phyloP scores from a whole-genome alignment of 2,113 vertebrate species.

The Bungarus multicinctus region DNA sequence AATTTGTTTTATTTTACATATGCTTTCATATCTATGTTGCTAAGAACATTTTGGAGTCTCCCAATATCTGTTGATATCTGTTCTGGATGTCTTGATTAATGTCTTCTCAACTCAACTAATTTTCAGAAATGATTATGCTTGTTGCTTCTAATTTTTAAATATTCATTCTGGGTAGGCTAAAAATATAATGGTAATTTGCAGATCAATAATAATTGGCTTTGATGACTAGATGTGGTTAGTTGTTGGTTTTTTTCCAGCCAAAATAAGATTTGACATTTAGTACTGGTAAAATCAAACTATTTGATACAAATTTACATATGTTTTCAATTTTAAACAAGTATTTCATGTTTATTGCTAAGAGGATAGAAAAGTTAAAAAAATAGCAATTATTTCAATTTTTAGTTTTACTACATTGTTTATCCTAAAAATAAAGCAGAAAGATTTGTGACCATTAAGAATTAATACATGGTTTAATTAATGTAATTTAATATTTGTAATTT shows the following conservation, averaged over 20 bases:
- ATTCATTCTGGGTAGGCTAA: not conserved
- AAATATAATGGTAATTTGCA: not conserved
- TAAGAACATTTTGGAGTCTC: not conserved
- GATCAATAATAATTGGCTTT: not conserved
- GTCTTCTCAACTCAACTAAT: not conserved
- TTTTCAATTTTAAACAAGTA: not conserved
- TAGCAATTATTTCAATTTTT: not conserved
- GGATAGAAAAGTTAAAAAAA: not conserved
- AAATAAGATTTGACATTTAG: not conserved
- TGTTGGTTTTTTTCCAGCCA: not conserved
- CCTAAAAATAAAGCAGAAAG: not conserved
- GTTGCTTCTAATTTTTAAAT: not conserved
- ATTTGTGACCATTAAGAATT: slow-evolving; percentile 8
- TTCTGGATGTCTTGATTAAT: not conserved
- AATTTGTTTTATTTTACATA: not conserved
- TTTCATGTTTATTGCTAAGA: not conserved
- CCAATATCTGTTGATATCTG: not conserved
- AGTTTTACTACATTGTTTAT: not conserved
- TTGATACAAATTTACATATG: not conserved
- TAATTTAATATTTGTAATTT: not conserved
- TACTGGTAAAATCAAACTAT: not conserved
- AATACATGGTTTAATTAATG: not conserved
- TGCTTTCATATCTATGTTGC: not conserved
- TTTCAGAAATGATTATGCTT: not conserved
- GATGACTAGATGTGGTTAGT: not conserved